Evolutionary conservation across 2,797 vertebrate genomes (phyloP), one percentile per base, ranked within the genome.

Genomic region (Eulemur coronatus): DNA sequence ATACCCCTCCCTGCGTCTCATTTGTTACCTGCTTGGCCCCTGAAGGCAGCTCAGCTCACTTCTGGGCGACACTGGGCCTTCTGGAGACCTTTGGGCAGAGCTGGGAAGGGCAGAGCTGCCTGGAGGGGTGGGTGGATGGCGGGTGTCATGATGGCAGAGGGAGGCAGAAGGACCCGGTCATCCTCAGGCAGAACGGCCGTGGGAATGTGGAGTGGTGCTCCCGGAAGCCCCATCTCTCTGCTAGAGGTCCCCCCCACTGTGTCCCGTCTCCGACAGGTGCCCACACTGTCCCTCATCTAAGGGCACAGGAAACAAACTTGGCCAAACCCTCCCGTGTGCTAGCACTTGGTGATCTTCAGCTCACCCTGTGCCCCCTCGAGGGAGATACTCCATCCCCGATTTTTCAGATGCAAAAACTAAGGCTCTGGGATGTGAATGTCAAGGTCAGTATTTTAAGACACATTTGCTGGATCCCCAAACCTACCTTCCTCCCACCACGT

Each of bases 291-390:
- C 43, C 33, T 86, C 48, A 15, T 7, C 14, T 5, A 33, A 59
- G 26, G 59, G 12, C 33, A 9, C 15, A 3, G 57, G 33, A 72
- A 57, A n/a, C 3, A 8, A 28, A 28, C 18, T 5, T 17, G n/a
- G n/a, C 43, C 1, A 50, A 57, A 2, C 38, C 11, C 35, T 30
- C 13, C 24, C 0, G 0, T 0, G 14, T 17, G 33, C 46, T n/a
- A 8, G 9, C 15, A 5, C 4, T 10, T 4, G 14, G 79, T 13
- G 24, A 5, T 35, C 52, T 59, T 22, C 46, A 38, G 63, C 38
- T 24, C 38, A 1, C 4, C 30, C 7, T 26, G 82, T 1, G 75
- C 22, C 69, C 52, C 72, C 18, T 28, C 0, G 11, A 33, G 8
- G 20, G 20, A 18, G 48, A 12, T 3, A 9, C 2, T 50, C 18